Conservation (phyloP, 2,797 vertebrate species). For the Enteromius paludinosus region DNA sequence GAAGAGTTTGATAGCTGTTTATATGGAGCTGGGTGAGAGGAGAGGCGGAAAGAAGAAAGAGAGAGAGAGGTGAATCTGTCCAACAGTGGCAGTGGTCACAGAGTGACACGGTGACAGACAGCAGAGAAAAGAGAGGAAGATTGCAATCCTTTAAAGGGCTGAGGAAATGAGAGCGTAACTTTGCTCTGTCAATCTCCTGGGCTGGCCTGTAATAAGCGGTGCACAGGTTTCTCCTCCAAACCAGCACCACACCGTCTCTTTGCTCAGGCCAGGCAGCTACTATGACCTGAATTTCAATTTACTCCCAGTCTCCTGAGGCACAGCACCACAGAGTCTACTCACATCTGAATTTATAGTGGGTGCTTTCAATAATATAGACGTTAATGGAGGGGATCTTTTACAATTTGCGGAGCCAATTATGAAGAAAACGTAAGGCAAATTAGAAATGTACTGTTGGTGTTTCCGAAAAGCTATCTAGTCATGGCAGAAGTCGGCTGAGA, state of each 20-base stretch:
- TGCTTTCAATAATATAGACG: slow-evolving; percentile 16
- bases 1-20: slow-evolving; percentile 68
- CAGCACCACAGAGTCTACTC: slow-evolving; percentile 29
- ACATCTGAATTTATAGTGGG: slow-evolving; percentile 31
- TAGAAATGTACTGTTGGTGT: slow-evolving; percentile 21
- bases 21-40: slow-evolving; percentile 52
- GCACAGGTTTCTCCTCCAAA: slow-evolving; percentile 49
- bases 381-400: slow-evolving; percentile 23
- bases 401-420: slow-evolving; percentile 3
- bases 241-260: slow-evolving; percentile 48
- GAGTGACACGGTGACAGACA: slow-evolving; percentile 56
- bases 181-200: slow-evolving; percentile 53
- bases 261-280: slow-evolving; percentile 38
- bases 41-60: slow-evolving; percentile 42
- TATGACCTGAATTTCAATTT: slow-evolving; percentile 56
- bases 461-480: slow-evolving; percentile 14
- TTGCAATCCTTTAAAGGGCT: slow-evolving; percentile 55
- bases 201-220: slow-evolving; percentile 52
- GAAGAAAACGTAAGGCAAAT: slow-evolving; percentile 1
- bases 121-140: slow-evolving; percentile 55
- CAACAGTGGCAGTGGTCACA: slow-evolving; percentile 38
- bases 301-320: slow-evolving; percentile 31
- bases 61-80: slow-evolving; percentile 48
- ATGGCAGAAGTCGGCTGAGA: background rate
- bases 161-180: slow-evolving; percentile 57